phyloP scores from a whole-genome alignment of 2,888 invertebrate genomes.

The Stenchaetothrips biformis region DNA sequence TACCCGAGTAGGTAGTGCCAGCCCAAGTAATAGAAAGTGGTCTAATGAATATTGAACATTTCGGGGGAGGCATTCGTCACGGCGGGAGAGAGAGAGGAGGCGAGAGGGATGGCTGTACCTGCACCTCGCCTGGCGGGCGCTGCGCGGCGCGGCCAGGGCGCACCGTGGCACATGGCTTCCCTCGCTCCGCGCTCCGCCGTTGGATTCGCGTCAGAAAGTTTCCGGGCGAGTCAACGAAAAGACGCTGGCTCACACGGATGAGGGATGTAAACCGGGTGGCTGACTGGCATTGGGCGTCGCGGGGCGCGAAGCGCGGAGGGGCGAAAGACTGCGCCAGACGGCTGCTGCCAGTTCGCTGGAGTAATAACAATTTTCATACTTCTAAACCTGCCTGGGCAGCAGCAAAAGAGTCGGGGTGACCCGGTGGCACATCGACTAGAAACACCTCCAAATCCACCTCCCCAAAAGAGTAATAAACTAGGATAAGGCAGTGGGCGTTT shows the following conservation, averaged over 20 bases:
- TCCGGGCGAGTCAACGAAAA: slow-evolving; percentile 14
- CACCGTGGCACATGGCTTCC: not conserved
- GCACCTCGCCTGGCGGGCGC: not conserved
- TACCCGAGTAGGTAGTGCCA: not conserved
- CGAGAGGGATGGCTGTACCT: not conserved
- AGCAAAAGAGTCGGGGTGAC: too few relatives aligned
- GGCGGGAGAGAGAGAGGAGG: not conserved
- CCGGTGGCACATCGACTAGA: too few relatives aligned
- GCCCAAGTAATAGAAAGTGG: slow-evolving; percentile 2
- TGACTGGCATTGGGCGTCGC: too few relatives aligned
- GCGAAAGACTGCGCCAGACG: not conserved
- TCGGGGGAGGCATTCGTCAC: not conserved
- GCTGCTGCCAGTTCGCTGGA: not conserved
- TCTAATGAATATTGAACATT: slow-evolving; percentile 18
- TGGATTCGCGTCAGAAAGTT: not conserved
- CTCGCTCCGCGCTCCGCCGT: not conserved
- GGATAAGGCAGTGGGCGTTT: too few relatives aligned
- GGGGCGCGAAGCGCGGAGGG: too few relatives aligned
- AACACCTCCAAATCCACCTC: too few relatives aligned
- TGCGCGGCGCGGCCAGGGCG: not conserved
- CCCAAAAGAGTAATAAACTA: too few relatives aligned
- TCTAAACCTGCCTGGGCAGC: too few relatives aligned
- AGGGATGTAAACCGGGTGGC: not conserved
- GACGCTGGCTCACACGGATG: not conserved
- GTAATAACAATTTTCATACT: not conserved